phyloP scores from a whole-genome alignment of 2,113 vertebrate genomes.

The Pavo muticus region DNA sequence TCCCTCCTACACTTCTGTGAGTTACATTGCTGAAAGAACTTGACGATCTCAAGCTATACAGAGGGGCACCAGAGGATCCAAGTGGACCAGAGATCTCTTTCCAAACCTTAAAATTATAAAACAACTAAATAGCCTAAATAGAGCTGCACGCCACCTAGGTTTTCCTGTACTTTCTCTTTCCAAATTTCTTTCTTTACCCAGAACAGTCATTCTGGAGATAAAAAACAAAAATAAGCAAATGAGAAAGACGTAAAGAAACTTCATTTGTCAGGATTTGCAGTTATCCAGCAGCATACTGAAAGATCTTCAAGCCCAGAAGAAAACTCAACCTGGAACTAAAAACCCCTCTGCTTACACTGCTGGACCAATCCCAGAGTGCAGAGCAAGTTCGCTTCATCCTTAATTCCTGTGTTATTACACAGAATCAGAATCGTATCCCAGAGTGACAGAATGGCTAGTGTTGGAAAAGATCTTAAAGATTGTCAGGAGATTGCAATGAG shows the following conservation, averaged over 20 bases:
- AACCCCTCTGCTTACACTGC: rapidly evolving
- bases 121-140: not conserved
- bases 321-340: not conserved
- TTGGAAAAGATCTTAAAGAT: no score
- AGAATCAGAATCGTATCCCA: no score
- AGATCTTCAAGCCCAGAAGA: not conserved
- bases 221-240: rapidly evolving
- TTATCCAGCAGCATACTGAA: not conserved
- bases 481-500: not conserved
- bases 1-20: not conserved
- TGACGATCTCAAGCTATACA: not conserved
- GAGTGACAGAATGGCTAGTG: no score
- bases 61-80: not conserved
- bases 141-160: not conserved
- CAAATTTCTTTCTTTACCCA: not conserved
- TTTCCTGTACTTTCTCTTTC: not conserved
- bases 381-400: not conserved
- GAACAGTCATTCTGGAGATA: rapidly evolving
- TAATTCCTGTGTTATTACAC: not conserved
- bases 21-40: not conserved
- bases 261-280: not conserved
- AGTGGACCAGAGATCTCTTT: not conserved
- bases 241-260: not conserved
- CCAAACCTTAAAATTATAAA: not conserved
- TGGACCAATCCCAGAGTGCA: not conserved